Conservation (phyloP, 2,113 vertebrate species). For the Gavia stellata region DNA sequence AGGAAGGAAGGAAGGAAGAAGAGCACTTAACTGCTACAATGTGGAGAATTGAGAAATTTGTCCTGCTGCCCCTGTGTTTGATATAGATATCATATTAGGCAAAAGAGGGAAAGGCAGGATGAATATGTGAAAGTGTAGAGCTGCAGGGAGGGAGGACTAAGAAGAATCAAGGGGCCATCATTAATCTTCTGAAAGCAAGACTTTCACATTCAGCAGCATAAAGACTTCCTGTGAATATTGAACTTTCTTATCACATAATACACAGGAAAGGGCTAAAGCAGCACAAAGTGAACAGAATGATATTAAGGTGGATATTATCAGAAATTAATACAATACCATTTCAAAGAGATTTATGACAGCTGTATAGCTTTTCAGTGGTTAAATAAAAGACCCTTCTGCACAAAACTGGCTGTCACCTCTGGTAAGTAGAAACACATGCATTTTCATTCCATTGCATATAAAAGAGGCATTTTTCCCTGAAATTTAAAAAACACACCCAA, state of each 20-base stretch:
- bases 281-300: constrained; percentile 42
- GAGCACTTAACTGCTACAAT: too few relatives aligned
- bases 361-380: background rate
- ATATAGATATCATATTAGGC: background rate
- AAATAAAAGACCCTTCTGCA: constrained; percentile 14
- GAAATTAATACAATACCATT: constrained; percentile 66
- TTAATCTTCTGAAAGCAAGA: constrained; percentile 55
- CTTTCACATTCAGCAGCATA: constrained; percentile 15
- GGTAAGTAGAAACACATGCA: constrained; percentile 32
- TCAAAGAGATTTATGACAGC: constrained; percentile 54
- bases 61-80: background rate
- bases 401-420: constrained; percentile 5
- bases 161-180: constrained; percentile 16
- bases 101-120: background rate
- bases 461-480: constrained; percentile 2
- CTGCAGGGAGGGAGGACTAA: background rate
- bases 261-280: constrained; percentile 18
- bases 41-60: background rate
- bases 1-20: too few relatives aligned
- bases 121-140: background rate
- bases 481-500: constrained; percentile 28
- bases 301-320: constrained; percentile 47
- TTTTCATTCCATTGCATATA: constrained; percentile 14
- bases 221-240: constrained; percentile 39
- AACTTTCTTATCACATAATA: background rate